Evolutionary conservation across 2,797 vertebrate genomes (phyloP).

Genomic region (Fistularia commersonii): DNA sequence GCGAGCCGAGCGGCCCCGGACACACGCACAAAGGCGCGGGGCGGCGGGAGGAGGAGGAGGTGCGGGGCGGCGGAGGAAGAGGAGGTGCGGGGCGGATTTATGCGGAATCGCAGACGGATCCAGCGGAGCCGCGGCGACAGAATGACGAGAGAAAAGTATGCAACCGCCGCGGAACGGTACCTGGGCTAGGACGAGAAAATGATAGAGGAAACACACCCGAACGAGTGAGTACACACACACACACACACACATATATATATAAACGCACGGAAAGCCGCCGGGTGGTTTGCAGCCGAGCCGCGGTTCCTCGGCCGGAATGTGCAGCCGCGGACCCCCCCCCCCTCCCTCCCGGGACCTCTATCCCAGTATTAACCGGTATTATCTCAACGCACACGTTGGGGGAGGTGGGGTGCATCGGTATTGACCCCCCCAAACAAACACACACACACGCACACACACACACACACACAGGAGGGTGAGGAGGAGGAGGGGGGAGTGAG

Average conservation of each 20-base stretch:
- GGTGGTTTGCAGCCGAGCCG: neutral
- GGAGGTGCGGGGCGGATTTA: conserved; percentile 54
- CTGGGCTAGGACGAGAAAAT: conserved; percentile 80
- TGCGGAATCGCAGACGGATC: conserved; percentile 59
- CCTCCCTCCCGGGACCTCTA: neutral
- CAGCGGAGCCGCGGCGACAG: conserved; percentile 42
- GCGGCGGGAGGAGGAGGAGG: too few relatives aligned
- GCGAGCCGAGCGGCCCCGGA: conserved; percentile 57
- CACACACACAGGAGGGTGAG: conserved; percentile 39
- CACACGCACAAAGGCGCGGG: conserved; percentile 63
- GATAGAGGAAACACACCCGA: conserved; percentile 82
- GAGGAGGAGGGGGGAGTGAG: conserved; percentile 50
- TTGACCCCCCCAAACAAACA: neutral
- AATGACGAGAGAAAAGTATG: conserved; percentile 75
- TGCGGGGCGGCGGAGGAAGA: too few relatives aligned
- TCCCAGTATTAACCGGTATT: neutral
- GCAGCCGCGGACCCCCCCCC: neutral
- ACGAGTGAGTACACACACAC: conserved; percentile 78
- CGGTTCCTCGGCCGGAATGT: neutral
- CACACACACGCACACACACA: conserved; percentile 32
- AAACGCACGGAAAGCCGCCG: too few relatives aligned
- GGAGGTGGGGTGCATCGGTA: neutral
- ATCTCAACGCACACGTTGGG: neutral
- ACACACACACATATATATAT: too few relatives aligned
- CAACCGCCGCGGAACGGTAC: conserved; percentile 67